phyloP scores from a whole-genome alignment of 2,888 invertebrate species.

The Polydesmus complanatus region DNA sequence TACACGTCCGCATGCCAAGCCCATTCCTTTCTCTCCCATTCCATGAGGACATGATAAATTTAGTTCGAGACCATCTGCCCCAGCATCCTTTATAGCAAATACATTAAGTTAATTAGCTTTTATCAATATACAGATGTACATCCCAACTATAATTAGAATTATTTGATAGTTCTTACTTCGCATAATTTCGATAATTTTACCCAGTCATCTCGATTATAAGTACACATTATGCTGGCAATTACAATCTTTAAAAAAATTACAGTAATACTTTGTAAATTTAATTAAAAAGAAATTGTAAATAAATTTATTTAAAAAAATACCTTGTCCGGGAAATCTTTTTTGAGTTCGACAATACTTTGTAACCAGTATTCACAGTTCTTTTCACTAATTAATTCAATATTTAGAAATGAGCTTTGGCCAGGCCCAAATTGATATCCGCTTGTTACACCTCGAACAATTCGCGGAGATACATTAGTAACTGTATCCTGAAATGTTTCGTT shows the following conservation, averaged over 20 bases:
- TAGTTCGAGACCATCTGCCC: constrained; percentile 87
- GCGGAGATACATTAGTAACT: constrained; percentile 92
- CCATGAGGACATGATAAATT: constrained; percentile 98
- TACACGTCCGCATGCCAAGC: constrained; percentile 92
- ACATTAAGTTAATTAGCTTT: background rate
- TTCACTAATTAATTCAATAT: constrained; percentile 96
- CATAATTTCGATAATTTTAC: constrained; percentile 59
- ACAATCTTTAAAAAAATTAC: constrained; percentile 45
- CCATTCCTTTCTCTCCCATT: constrained; percentile 98
- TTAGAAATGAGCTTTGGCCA: constrained; percentile 90
- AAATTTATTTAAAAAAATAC: constrained; percentile 38
- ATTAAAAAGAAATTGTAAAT: background rate
- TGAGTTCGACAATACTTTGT: constrained; percentile 69
- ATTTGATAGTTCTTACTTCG: constrained; percentile 4
- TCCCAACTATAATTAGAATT: background rate
- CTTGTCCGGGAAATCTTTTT: constrained; percentile 78
- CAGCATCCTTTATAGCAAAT: constrained; percentile 42
- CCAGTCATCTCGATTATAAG: constrained; percentile 79
- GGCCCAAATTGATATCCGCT: constrained; percentile 85
- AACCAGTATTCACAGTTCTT: constrained; percentile 92
- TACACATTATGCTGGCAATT: constrained; percentile 93
- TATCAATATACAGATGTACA: background rate
- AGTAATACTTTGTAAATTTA: constrained; percentile 8
- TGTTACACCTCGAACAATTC: constrained; percentile 86
- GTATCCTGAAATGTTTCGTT: too few species aligned